Conservation (phyloP, 2,888 invertebrate genomes). For the Synergus japonicus region DNA sequence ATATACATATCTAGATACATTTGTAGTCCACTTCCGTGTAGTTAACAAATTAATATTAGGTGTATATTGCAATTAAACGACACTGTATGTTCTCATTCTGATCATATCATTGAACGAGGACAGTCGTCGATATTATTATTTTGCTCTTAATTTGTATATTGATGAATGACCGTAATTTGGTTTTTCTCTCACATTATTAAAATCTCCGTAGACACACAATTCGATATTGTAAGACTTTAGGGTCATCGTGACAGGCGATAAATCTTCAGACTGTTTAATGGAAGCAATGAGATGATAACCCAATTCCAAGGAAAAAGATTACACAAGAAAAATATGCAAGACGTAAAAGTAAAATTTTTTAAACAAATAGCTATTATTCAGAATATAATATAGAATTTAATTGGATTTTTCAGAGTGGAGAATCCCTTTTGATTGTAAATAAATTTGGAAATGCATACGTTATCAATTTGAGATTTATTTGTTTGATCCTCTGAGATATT, state of each 20-base stretch:
- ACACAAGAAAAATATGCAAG: slow-evolving; percentile 23
- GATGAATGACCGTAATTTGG: slow-evolving; percentile 5
- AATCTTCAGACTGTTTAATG: slow-evolving; percentile 65
- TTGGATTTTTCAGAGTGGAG: not conserved
- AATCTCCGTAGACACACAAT: slow-evolving; percentile 1
- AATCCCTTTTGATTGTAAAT: not conserved
- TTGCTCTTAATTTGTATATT: not conserved
- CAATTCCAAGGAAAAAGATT: slow-evolving; percentile 59
- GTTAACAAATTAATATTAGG: slow-evolving; percentile 31
- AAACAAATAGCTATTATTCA: not conserved
- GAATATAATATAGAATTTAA: not conserved
- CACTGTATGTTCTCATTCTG: not conserved
- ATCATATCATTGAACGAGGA: not conserved
- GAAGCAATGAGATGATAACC: slow-evolving; percentile 69
- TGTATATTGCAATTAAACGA: slow-evolving; percentile 27
- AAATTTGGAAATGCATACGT: too few species aligned
- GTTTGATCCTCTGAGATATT: not conserved
- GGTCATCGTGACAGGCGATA: slow-evolving; percentile 65
- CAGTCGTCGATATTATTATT: slow-evolving; percentile 23
- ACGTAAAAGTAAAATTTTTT: not conserved
- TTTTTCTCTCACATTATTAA: slow-evolving; percentile 6
- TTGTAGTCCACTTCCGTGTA: slow-evolving; percentile 15
- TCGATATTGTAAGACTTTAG: slow-evolving; percentile 46
- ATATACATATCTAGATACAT: not conserved
- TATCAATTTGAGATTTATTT: not conserved